phyloP scores from a whole-genome alignment of 2,797 vertebrate species.

The Rallus crepitans region DNA sequence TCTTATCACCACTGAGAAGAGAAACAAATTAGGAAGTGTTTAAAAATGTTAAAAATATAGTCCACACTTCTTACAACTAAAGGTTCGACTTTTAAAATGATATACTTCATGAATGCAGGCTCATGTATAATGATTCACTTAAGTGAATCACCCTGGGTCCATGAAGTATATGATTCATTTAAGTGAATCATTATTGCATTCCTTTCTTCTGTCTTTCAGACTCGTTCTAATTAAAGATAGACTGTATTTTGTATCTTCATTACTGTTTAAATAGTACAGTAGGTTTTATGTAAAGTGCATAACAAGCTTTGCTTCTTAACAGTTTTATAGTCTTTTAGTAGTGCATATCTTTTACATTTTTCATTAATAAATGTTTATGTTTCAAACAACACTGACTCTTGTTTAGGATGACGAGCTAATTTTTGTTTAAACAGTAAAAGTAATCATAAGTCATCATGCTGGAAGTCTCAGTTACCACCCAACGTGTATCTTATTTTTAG shows the following conservation, averaged over 20 bases:
- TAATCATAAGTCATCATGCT: background rate
- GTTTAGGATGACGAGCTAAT: background rate
- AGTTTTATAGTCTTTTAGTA: background rate
- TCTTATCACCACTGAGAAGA: background rate
- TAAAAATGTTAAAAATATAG: background rate
- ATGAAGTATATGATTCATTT: no score
- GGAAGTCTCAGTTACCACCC: background rate
- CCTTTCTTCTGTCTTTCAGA: no score
- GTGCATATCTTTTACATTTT: background rate
- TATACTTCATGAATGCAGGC: background rate
- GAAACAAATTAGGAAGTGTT: background rate
- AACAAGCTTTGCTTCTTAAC: background rate
- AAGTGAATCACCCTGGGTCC: no score
- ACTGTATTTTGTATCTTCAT: background rate
- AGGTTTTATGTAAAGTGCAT: background rate
- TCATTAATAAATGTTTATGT: background rate
- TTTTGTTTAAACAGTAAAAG: constrained; percentile 11
- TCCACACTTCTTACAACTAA: background rate
- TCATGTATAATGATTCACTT: background rate
- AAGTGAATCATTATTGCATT: no score
- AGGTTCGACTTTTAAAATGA: background rate
- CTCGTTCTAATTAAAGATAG: background rate
- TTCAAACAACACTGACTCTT: background rate
- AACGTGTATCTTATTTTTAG: background rate
- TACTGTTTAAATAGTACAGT: background rate